Percentiles rank a stretch among this genome's conserved stretches.
Evolutionary conservation across 2,113 vertebrate species (phyloP).

Genomic region (Caranx melampygus): DNA sequence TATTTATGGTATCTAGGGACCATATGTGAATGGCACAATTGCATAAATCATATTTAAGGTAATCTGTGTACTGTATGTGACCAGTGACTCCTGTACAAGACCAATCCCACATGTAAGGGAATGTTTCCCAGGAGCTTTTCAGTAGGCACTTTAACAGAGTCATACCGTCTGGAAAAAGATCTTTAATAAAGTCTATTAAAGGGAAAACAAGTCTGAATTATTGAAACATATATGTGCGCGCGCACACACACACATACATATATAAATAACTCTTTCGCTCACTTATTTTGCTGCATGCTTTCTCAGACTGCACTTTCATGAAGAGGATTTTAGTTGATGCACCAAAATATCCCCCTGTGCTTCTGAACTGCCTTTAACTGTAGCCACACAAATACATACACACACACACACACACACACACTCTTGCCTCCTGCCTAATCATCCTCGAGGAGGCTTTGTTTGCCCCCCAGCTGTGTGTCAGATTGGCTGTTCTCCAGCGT

Average conservation of each 20-base stretch:
- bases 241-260: background rate
- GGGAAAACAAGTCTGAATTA: slow-evolving; percentile 41
- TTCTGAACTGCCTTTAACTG: background rate
- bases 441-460: slow-evolving; percentile 59
- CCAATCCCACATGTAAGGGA: slow-evolving; percentile 49
- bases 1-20: slow-evolving; percentile 76
- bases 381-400: background rate
- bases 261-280: background rate
- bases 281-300: background rate
- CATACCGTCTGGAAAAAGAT: slow-evolving; percentile 65
- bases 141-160: slow-evolving; percentile 83
- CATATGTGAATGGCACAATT: slow-evolving; percentile 73
- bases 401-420: slow-evolving; percentile 17
- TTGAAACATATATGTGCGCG: slow-evolving; percentile 2
- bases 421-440: slow-evolving; percentile 59
- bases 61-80: slow-evolving; percentile 70
- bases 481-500: slow-evolving; percentile 53
- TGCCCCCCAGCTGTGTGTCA: slow-evolving; percentile 56
- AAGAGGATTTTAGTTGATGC: slow-evolving; percentile 5
- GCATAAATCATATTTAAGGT: slow-evolving; percentile 73
- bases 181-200: slow-evolving; percentile 80
- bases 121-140: slow-evolving; percentile 53
- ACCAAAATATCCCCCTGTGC: background rate
- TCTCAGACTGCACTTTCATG: background rate
- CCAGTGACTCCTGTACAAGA: slow-evolving; percentile 69